phyloP scores from a whole-genome alignment of 2,113 vertebrate genomes.

The Bubo blakistoni region DNA sequence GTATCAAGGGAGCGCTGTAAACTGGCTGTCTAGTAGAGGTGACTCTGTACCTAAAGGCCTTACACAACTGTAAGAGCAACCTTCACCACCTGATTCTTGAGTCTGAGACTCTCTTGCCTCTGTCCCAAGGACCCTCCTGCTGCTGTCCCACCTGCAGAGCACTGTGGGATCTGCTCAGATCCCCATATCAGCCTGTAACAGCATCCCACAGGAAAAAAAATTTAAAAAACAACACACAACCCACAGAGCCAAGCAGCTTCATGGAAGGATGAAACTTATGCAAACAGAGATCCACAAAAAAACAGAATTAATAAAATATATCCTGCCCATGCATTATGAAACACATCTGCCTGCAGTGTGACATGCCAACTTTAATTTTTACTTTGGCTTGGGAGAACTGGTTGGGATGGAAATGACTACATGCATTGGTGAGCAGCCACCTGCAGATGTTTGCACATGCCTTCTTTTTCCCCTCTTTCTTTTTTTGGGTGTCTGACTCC shows the following conservation, averaged over 20 bases:
- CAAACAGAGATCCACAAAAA: conserved; percentile 13
- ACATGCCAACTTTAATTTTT: conserved; percentile 18
- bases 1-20: not conserved
- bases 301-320: conserved; percentile 47
- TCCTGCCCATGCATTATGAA: conserved; percentile 49
- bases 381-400: not conserved
- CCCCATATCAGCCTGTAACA: not conserved
- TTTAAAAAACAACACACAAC: not conserved
- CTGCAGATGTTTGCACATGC: not conserved
- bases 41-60: not conserved
- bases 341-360: conserved; percentile 36
- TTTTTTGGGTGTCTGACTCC: not conserved
- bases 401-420: not conserved
- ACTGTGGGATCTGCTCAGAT: not conserved
- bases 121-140: not conserved
- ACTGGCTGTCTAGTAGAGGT: not conserved
- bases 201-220: not conserved
- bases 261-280: conserved; percentile 1
- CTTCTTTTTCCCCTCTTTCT: not conserved
- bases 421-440: not conserved
- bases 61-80: not conserved
- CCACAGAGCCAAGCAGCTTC: not conserved
- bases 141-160: not conserved
- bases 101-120: not conserved
- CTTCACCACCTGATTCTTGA: not conserved